These are phyloP conservation scores for Geopemphigus sp. DNA, from an alignment of 1,140 invertebrate genomes.

Conservation along the genomic window DNA sequence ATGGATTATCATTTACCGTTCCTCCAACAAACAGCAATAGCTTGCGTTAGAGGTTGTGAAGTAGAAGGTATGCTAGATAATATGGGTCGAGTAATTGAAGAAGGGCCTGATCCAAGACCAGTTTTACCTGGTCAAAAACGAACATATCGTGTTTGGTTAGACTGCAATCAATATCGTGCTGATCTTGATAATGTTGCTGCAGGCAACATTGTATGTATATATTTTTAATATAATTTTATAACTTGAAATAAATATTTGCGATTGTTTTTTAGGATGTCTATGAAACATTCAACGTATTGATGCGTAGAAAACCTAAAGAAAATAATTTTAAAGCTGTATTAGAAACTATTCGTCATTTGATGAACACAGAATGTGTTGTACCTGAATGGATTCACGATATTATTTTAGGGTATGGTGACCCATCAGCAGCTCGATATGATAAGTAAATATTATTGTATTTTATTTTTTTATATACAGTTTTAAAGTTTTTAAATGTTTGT, in stretches of 20 bases:
- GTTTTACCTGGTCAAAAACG: constrained; percentile 82
- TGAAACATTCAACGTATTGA: constrained; percentile 95
- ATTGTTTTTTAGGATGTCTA: constrained; percentile 74
- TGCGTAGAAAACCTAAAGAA: constrained; percentile 96
- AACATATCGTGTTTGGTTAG: constrained; percentile 90
- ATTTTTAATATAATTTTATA: no score
- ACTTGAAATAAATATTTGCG: no score
- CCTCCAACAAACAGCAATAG: constrained; percentile 85
- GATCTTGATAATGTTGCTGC: constrained; percentile 83
- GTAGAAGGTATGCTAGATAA: constrained; percentile 98
- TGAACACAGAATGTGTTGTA: constrained; percentile 99
- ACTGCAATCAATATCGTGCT: constrained; percentile 92
- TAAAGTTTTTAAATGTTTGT: background rate
- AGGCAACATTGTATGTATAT: constrained; percentile 63
- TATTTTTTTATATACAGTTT: no score
- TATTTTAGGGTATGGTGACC: constrained; percentile 96
- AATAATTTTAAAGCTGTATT: constrained; percentile 99
- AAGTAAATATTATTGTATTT: constrained; percentile 59
- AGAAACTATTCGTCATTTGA: constrained; percentile 95
- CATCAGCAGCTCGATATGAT: constrained; percentile 90
- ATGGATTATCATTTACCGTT: constrained; percentile 81
- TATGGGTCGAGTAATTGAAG: constrained; percentile 94
- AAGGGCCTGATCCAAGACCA: constrained; percentile 87
- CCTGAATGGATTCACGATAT: constrained; percentile 98
- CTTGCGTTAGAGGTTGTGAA: constrained; percentile 94